A percentile compares a stretch with the other conserved stretches of the same genome.
These are phyloP conservation scores for Diadumene lineata DNA, from an alignment of 92 coral and sea anemone genomes.

Conservation along the genomic window DNA sequence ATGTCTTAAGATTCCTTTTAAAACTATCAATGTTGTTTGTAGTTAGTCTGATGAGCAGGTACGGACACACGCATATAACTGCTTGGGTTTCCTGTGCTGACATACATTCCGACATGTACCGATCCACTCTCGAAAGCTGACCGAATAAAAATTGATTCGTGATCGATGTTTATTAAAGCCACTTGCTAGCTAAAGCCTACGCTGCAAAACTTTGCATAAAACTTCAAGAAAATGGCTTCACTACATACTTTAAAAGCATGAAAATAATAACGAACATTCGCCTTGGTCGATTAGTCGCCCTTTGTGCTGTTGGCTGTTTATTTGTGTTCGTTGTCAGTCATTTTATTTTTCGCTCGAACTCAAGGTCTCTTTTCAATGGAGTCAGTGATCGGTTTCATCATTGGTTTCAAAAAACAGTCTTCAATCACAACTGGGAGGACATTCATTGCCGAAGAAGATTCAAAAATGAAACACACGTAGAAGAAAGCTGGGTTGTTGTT, in stretches of 20 bases:
- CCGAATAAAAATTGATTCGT: constrained; percentile 14
- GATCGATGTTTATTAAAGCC: too few species aligned
- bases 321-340: constrained; percentile 60
- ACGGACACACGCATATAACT: too few species aligned
- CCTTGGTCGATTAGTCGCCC: constrained; percentile 35
- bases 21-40: too few species aligned
- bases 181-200: background rate
- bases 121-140: constrained; percentile 8
- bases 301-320: too few species aligned
- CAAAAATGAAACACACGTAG: constrained; percentile 59
- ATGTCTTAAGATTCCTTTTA: too few species aligned
- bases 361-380: constrained; percentile 48
- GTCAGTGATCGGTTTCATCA: constrained; percentile 67
- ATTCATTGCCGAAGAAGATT: constrained; percentile 64
- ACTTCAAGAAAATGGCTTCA: background rate
- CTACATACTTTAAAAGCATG: constrained; percentile 17
- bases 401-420: constrained; percentile 86
- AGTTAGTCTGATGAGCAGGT: too few species aligned
- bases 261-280: constrained; percentile 58
- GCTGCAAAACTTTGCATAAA: too few species aligned
- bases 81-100: too few species aligned
- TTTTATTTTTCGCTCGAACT: constrained; percentile 61
- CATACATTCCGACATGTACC: constrained; percentile 20
- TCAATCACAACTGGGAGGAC: constrained; percentile 88
- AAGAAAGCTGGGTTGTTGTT: constrained; percentile 64